A percentile compares a stretch with the other conserved stretches of the same genome.
Evolutionary conservation across 2,888 invertebrate genomes (phyloP).

Genomic region (Phyllotreta cruciferae): DNA sequence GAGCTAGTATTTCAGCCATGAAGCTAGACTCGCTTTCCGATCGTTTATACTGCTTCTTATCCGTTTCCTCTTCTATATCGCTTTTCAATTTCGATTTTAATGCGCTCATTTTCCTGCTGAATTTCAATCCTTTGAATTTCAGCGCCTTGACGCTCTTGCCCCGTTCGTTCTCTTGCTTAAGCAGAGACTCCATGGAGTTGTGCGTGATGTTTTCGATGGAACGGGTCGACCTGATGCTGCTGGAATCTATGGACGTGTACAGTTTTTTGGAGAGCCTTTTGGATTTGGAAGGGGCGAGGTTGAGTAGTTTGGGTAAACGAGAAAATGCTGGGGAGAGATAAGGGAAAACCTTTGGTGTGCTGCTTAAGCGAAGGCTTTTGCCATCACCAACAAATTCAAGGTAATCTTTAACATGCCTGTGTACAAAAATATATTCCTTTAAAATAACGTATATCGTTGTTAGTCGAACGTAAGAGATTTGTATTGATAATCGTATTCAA

Average conservation of each 20-base stretch:
- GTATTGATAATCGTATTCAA: constrained; percentile 5
- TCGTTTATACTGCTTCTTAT: constrained; percentile 60
- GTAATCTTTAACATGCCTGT: constrained; percentile 57
- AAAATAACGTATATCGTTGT: constrained; percentile 23
- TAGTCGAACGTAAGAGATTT: constrained; percentile 3
- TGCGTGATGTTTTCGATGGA: constrained; percentile 44
- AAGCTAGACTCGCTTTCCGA: constrained; percentile 62
- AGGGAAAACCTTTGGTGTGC: constrained; percentile 40
- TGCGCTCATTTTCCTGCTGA: constrained; percentile 69
- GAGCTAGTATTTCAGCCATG: constrained; percentile 72
- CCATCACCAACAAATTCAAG: constrained; percentile 58
- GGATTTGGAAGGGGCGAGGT: constrained; percentile 37
- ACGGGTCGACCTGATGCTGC: constrained; percentile 38
- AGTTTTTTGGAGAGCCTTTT: constrained; percentile 47
- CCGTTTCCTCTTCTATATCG: constrained; percentile 59
- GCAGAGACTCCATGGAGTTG: constrained; percentile 53
- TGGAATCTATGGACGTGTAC: constrained; percentile 46
- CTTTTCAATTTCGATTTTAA: constrained; percentile 66
- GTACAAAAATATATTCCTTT: constrained; percentile 38
- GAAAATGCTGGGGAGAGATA: constrained; percentile 31
- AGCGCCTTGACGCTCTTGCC: constrained; percentile 62
- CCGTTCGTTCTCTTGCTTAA: constrained; percentile 69
- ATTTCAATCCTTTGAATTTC: constrained; percentile 70
- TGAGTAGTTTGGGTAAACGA: constrained; percentile 21
- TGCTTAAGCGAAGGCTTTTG: constrained; percentile 56